Percentiles rank a stretch among this genome's conserved stretches.
Evolutionary conservation across 2,888 invertebrate genomes (phyloP).

Genomic region (Archips xylosteana): DNA sequence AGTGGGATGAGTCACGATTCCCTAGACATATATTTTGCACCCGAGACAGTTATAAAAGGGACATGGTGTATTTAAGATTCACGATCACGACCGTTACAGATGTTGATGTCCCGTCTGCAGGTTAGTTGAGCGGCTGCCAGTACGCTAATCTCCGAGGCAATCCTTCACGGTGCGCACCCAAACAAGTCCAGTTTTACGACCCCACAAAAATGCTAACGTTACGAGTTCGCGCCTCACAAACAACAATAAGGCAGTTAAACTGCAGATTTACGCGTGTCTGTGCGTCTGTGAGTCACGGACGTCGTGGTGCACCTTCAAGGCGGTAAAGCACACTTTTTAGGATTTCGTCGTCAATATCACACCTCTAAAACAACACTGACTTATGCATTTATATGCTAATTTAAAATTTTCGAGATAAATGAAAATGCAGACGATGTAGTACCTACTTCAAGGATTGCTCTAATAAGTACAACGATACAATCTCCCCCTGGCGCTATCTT

Average conservation of each 20-base stretch:
- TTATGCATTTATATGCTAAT: too few species aligned
- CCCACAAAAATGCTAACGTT: conserved; percentile 59
- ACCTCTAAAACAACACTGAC: too few species aligned
- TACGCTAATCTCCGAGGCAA: conserved; percentile 49
- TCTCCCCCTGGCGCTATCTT: too few species aligned
- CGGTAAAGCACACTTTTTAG: too few species aligned
- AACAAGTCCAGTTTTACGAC: conserved; percentile 66
- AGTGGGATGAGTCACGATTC: neutral
- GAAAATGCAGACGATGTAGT: too few species aligned
- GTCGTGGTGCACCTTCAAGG: neutral
- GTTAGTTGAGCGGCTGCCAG: conserved; percentile 61
- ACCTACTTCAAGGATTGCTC: too few species aligned
- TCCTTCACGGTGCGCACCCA: conserved; percentile 58
- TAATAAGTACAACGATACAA: too few species aligned
- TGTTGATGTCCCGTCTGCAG: conserved; percentile 12
- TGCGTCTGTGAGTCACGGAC: conserved; percentile 46
- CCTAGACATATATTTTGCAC: neutral
- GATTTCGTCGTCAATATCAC: too few species aligned
- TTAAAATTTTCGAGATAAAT: too few species aligned
- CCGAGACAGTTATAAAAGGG: neutral
- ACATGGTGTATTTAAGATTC: neutral
- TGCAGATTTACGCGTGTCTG: conserved; percentile 59
- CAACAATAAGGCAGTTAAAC: conserved; percentile 61
- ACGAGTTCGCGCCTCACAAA: conserved; percentile 53
- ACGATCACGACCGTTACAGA: neutral